Conservation (phyloP, 2,797 vertebrate species). For the Halcyon chelicuti region DNA sequence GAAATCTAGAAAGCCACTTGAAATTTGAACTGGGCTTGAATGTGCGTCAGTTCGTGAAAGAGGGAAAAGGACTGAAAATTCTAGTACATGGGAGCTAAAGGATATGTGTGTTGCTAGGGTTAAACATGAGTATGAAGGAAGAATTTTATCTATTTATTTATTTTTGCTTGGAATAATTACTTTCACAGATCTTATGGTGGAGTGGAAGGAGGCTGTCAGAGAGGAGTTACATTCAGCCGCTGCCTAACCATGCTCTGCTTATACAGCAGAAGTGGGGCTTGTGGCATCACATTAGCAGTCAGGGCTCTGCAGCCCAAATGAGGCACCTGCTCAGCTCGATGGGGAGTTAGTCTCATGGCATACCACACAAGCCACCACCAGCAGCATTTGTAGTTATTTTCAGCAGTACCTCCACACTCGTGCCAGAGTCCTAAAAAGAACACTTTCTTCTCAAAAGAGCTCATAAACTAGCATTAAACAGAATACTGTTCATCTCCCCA, state of each 20-base stretch:
- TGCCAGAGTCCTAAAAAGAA: neutral
- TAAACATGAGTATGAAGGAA: neutral
- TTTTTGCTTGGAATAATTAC: neutral
- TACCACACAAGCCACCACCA: neutral
- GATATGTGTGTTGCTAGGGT: neutral
- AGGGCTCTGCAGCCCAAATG: neutral
- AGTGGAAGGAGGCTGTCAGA: neutral
- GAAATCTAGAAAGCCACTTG: neutral
- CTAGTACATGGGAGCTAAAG: neutral
- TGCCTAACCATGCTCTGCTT: neutral
- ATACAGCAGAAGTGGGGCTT: neutral
- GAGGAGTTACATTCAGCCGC: neutral
- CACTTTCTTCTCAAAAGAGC: neutral
- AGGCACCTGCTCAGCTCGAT: neutral
- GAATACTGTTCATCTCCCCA: neutral
- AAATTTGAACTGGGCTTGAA: neutral
- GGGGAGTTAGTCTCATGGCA: neutral
- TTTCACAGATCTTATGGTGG: neutral
- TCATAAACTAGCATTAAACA: neutral
- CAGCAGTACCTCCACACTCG: neutral
- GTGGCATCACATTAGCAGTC: neutral
- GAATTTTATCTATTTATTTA: neutral
- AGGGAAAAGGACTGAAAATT: neutral
- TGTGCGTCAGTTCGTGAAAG: neutral
- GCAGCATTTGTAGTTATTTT: neutral